phyloP scores from a whole-genome alignment of 92 coral and sea anemone genomes.

The Porites evermanni region DNA sequence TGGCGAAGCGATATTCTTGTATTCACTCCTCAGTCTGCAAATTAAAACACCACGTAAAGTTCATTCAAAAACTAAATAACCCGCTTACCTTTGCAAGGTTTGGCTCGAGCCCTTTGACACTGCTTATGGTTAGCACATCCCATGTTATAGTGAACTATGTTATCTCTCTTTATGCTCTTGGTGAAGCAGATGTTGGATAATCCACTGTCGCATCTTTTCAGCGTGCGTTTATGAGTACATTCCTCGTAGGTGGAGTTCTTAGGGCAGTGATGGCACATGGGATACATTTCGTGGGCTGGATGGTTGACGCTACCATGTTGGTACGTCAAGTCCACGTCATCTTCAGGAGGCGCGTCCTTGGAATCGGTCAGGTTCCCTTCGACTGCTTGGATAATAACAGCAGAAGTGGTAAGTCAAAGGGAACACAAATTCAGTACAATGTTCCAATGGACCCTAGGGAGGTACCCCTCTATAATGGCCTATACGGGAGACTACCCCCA shows the following conservation, averaged over 20 bases:
- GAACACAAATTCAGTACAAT: no score
- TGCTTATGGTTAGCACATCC: constrained; percentile 91
- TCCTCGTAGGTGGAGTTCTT: constrained; percentile 89
- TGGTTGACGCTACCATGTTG: constrained; percentile 94
- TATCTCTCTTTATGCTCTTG: constrained; percentile 78
- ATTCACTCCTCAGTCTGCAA: no score
- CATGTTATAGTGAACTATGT: constrained; percentile 88
- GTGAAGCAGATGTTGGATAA: constrained; percentile 95
- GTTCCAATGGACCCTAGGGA: no score
- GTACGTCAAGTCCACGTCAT: constrained; percentile 72
- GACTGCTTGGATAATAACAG: neutral
- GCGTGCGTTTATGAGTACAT: constrained; percentile 74
- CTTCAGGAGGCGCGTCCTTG: constrained; percentile 31
- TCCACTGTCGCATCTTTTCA: constrained; percentile 80
- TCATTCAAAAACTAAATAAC: no score
- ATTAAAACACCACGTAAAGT: no score
- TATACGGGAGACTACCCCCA: no score
- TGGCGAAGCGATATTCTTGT: no score
- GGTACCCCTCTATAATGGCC: no score
- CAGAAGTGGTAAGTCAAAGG: no score
- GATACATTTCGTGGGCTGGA: constrained; percentile 95
- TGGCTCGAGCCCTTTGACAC: constrained; percentile 87
- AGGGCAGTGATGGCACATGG: constrained; percentile 90
- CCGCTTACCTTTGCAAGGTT: constrained; percentile 87
- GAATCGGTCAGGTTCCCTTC: neutral